Evolutionary conservation across 1,140 invertebrate species (phyloP).

Genomic region (Epicauta chinensis): DNA sequence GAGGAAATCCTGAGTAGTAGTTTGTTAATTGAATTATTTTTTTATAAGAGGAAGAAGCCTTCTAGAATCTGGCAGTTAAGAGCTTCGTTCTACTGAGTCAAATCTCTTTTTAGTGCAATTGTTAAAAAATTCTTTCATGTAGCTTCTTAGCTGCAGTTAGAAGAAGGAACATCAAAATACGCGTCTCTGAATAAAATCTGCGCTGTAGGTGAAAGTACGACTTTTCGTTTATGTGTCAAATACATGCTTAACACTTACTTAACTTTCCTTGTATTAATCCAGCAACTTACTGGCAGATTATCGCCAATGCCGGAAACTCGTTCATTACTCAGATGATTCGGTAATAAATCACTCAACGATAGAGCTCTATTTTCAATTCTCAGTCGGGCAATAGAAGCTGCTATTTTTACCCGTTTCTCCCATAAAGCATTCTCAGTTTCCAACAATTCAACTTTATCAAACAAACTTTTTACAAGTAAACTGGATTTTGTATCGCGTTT

Average conservation of each 20-base stretch:
- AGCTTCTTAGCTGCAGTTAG: too few species aligned
- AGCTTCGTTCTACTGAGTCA: too few species aligned
- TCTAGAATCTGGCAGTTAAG: too few species aligned
- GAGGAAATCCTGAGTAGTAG: too few species aligned
- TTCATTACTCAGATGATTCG: constrained; percentile 59
- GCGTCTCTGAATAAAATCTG: too few species aligned
- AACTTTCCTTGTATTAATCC: constrained; percentile 68
- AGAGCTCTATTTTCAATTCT: constrained; percentile 64
- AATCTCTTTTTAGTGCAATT: too few species aligned
- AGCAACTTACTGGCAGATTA: constrained; percentile 59
- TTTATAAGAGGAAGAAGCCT: too few species aligned
- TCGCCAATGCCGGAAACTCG: constrained; percentile 53
- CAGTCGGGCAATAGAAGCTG: constrained; percentile 60
- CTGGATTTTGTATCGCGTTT: constrained; percentile 40
- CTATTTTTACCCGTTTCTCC: constrained; percentile 55
- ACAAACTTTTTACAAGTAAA: constrained; percentile 39
- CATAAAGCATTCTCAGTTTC: constrained; percentile 56
- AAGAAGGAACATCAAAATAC: too few species aligned
- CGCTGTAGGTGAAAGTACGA: too few species aligned
- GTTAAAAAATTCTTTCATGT: too few species aligned
- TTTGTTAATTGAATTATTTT: too few species aligned
- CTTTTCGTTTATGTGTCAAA: too few species aligned
- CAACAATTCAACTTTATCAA: constrained; percentile 44
- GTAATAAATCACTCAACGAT: constrained; percentile 58
- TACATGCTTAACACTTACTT: constrained; percentile 44